These are phyloP conservation scores for Myrmecobius fasciatus DNA, from an alignment of 2,113 vertebrate species.

Conservation along the genomic window DNA sequence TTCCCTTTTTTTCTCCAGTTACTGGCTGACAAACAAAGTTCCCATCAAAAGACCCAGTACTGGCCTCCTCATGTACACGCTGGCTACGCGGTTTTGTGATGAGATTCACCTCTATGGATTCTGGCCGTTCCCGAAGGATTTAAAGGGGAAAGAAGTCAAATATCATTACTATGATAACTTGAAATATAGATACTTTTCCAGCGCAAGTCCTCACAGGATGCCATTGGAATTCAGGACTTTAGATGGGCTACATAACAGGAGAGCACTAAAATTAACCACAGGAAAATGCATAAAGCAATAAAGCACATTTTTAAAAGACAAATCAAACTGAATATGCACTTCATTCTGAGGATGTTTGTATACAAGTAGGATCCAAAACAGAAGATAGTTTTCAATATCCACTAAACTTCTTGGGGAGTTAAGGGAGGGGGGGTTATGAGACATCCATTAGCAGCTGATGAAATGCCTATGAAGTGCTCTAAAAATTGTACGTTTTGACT, in stretches of 20 bases:
- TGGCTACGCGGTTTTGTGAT: slow-evolving; percentile 92
- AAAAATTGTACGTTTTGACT: slow-evolving; percentile 78
- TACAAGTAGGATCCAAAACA: slow-evolving; percentile 71
- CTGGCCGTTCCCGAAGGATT: slow-evolving; percentile 93
- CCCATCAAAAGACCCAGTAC: slow-evolving; percentile 94
- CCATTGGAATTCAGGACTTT: slow-evolving; percentile 92
- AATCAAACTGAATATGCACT: slow-evolving; percentile 61
- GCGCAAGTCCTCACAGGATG: slow-evolving; percentile 91
- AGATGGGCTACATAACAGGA: slow-evolving; percentile 88
- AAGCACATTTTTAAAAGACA: slow-evolving; percentile 72
- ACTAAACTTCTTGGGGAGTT: slow-evolving; percentile 55
- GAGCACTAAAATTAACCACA: slow-evolving; percentile 92
- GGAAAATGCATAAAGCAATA: slow-evolving; percentile 88
- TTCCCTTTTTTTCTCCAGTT: slow-evolving; percentile 82
- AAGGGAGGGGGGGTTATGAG: slow-evolving; percentile 60
- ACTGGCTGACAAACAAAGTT: slow-evolving; percentile 93
- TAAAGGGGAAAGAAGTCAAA: slow-evolving; percentile 89
- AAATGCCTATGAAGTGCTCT: slow-evolving; percentile 86
- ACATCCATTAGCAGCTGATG: slow-evolving; percentile 81
- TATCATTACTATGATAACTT: slow-evolving; percentile 94
- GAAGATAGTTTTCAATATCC: slow-evolving; percentile 70
- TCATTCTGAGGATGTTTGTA: slow-evolving; percentile 78
- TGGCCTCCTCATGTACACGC: slow-evolving; percentile 93
- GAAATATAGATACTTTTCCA: slow-evolving; percentile 93
- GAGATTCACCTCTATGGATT: slow-evolving; percentile 94